Evolutionary conservation across 2,113 vertebrate species (phyloP).

Genomic region (Platycercus adscitus): DNA sequence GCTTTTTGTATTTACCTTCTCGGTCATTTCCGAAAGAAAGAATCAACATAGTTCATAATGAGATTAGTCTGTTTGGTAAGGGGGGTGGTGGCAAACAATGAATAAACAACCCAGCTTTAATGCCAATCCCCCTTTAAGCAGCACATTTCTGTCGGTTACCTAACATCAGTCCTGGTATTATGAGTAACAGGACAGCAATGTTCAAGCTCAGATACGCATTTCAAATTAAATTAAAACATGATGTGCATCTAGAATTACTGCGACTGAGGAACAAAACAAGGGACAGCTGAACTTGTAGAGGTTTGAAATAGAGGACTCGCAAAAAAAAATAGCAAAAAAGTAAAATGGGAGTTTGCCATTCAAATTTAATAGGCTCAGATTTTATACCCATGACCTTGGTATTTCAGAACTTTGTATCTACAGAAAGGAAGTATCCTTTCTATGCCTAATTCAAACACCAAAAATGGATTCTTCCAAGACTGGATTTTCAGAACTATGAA

Average conservation of each 20-base stretch:
- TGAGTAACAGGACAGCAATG: slow-evolving; percentile 2
- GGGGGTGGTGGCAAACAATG: neutral
- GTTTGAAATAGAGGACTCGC: neutral
- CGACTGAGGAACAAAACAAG: neutral
- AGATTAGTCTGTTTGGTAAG: slow-evolving; percentile 37
- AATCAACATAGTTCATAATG: slow-evolving; percentile 4
- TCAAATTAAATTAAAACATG: neutral
- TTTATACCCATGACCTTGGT: neutral
- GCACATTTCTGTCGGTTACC: slow-evolving; percentile 12
- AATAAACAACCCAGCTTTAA: neutral
- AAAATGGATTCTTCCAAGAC: neutral
- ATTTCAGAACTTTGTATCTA: neutral
- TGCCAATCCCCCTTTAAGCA: neutral
- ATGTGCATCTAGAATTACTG: neutral
- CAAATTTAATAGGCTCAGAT: neutral
- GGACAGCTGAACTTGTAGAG: neutral
- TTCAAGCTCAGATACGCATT: neutral
- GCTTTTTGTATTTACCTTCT: neutral
- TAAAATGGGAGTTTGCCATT: neutral
- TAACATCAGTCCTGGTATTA: neutral
- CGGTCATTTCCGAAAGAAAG: neutral
- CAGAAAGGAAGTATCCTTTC: neutral
- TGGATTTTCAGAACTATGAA: neutral
- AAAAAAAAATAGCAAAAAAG: neutral
- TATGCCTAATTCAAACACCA: neutral